Evolutionary conservation across 2,888 invertebrate genomes (phyloP).

Genomic region (Callyntrura sp.): DNA sequence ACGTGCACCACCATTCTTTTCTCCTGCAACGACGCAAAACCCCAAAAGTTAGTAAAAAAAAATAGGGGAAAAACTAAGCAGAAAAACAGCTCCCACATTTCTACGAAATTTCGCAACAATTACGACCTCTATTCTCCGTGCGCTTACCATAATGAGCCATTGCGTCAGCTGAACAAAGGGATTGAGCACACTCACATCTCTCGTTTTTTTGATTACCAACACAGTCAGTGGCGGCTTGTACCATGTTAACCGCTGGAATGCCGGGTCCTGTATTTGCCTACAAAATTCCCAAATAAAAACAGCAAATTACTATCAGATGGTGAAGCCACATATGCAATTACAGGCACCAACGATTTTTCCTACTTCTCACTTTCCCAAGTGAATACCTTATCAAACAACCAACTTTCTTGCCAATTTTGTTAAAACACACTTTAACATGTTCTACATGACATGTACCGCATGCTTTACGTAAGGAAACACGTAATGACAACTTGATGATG

Average conservation of each 20-base stretch:
- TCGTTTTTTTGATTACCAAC: constrained; percentile 98
- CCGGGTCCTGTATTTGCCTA: constrained; percentile 99
- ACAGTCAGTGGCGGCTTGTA: constrained; percentile 98
- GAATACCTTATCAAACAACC: not conserved
- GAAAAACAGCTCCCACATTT: too few species aligned
- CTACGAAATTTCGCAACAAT: not conserved
- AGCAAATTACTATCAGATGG: too few species aligned
- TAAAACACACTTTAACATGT: not conserved
- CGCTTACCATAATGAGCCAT: constrained; percentile 94
- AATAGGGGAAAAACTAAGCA: too few species aligned
- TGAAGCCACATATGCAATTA: too few species aligned
- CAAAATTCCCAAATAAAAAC: too few species aligned
- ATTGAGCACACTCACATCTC: constrained; percentile 94
- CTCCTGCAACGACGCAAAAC: constrained; percentile 89
- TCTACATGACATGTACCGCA: not conserved
- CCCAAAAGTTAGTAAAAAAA: not conserved
- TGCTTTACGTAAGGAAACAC: not conserved
- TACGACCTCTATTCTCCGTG: not conserved
- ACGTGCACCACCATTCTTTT: constrained; percentile 98
- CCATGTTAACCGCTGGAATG: constrained; percentile 98
- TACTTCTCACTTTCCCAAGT: constrained; percentile 3
- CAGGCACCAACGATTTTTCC: too few species aligned
- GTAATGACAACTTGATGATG: too few species aligned
- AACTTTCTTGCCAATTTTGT: constrained; percentile 53
- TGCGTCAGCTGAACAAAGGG: constrained; percentile 97